Conservation (phyloP, 2,797 vertebrate species). For the Silurus lanzhouensis region DNA sequence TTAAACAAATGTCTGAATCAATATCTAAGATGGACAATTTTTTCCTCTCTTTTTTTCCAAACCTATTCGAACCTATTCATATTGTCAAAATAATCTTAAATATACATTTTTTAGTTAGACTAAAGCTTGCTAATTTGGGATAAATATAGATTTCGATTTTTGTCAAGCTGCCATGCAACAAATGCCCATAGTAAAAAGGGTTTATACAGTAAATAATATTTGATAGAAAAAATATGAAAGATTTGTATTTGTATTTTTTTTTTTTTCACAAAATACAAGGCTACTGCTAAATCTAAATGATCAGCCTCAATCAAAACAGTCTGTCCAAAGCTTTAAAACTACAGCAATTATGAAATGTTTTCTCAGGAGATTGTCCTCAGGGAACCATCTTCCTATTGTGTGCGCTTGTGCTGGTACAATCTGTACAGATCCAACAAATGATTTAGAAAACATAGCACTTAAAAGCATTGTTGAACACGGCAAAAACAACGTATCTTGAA, state of each 20-base stretch:
- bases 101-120: not conserved
- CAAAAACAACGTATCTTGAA: conserved; percentile 24
- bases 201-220: not conserved
- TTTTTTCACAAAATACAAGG: not conserved
- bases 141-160: not conserved
- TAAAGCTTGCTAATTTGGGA: not conserved
- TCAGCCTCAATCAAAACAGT: not conserved
- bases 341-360: not conserved
- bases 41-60: too few species aligned
- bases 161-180: not conserved
- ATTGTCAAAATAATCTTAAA: not conserved
- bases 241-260: not conserved
- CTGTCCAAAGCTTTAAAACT: not conserved
- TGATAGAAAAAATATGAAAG: not conserved
- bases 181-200: not conserved
- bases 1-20: not conserved
- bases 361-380: conserved; percentile 7
- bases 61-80: not conserved
- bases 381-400: conserved; percentile 26
- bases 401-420: conserved; percentile 1
- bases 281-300: not conserved
- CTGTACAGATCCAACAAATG: not conserved
- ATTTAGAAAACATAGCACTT: not conserved
- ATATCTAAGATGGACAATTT: too few species aligned
- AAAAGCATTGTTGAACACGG: conserved; percentile 10